Percentiles rank a stretch among this genome's conserved stretches.
Evolutionary conservation across 2,797 vertebrate genomes (phyloP).

Genomic region (Melanotaenia trifasciata): DNA sequence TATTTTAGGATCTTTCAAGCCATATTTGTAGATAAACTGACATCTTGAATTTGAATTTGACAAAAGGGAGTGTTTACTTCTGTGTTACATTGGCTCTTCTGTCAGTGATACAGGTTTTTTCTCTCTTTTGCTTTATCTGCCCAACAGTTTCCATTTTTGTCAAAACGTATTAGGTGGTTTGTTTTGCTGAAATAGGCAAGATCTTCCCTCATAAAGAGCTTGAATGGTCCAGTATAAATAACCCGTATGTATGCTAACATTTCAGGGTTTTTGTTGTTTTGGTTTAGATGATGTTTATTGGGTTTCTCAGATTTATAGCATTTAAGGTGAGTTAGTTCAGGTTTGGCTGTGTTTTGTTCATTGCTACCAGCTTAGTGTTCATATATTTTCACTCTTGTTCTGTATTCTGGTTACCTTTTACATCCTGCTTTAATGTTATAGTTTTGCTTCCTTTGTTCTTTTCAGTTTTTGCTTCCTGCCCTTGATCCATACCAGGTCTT

Average conservation of each 20-base stretch:
- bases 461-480: background rate
- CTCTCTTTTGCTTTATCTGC: background rate
- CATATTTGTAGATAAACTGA: background rate
- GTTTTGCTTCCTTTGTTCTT: background rate
- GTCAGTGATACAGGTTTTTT: background rate
- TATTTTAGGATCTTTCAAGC: background rate
- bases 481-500: background rate
- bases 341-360: too few species aligned
- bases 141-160: background rate
- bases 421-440: background rate
- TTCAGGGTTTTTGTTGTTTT: too few species aligned
- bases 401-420: background rate
- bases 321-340: too few species aligned
- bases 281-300: too few species aligned
- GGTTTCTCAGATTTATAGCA: too few species aligned
- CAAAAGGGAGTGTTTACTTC: background rate
- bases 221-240: background rate
- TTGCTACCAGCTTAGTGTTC: too few species aligned
- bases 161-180: background rate
- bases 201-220: background rate
- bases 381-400: background rate
- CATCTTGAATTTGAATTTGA: background rate
- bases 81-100: background rate
- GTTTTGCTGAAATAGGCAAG: background rate
- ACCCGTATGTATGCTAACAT: too few species aligned